Percentiles rank a stretch among this genome's conserved stretches.
Evolutionary conservation across 2,888 invertebrate genomes (phyloP).

Genomic region (Pseudococcus viburni): DNA sequence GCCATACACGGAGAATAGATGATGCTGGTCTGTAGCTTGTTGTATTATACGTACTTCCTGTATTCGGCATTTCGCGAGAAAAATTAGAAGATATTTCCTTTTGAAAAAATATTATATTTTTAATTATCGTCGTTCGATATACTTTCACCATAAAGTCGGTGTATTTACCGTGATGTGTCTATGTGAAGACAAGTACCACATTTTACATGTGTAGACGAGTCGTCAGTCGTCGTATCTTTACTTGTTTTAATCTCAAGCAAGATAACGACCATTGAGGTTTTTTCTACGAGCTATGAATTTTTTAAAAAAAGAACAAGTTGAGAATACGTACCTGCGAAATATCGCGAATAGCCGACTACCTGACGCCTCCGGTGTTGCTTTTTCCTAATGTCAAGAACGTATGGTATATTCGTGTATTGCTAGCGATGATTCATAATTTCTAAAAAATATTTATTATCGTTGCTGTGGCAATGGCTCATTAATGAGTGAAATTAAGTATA

Average conservation of each 20-base stretch:
- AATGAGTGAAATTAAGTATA: no score
- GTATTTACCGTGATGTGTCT: background rate
- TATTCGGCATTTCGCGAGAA: conserved; percentile 40
- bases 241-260: background rate
- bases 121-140: conserved; percentile 36
- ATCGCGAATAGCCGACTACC: background rate
- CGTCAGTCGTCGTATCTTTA: background rate
- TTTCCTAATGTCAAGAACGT: background rate
- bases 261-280: background rate
- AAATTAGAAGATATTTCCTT: conserved; percentile 54
- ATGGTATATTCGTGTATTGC: background rate
- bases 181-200: background rate
- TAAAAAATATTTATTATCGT: no score
- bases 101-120: conserved; percentile 38
- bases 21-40: conserved; percentile 27
- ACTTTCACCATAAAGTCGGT: background rate
- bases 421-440: background rate
- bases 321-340: background rate
- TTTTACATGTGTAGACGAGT: background rate
- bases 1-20: background rate
- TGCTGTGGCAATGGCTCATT: no score
- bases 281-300: background rate
- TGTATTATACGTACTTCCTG: conserved; percentile 10
- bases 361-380: background rate
- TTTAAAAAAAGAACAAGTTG: background rate